These are phyloP conservation scores for Molossus alvarezi DNA, from an alignment of 2,797 vertebrate species.

Conservation along the genomic window DNA sequence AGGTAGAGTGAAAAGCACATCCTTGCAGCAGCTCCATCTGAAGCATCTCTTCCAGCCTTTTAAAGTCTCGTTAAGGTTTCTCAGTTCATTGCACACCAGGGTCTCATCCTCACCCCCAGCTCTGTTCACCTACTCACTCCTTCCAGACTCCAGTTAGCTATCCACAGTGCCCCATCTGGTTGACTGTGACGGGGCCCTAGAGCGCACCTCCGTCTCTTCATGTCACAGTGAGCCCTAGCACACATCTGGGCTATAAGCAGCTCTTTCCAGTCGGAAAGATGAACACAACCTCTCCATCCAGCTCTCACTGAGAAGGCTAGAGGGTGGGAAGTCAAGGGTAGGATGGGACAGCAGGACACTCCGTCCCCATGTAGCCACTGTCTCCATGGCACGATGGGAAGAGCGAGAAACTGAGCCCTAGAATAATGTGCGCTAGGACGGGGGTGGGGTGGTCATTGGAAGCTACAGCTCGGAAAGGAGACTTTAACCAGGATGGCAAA, in stretches of 20 bases:
- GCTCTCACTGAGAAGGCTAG: not conserved
- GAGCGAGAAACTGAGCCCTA: not conserved
- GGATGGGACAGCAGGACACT: not conserved
- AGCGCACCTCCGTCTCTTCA: not conserved
- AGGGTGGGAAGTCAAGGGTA: not conserved
- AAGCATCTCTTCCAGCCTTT: not conserved
- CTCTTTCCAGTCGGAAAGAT: not conserved
- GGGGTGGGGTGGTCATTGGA: not conserved
- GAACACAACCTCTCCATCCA: not conserved
- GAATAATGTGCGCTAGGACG: not conserved
- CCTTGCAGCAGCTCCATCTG: accelerated
- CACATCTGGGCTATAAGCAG: no score
- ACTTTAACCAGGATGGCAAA: not conserved
- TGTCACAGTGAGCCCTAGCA: not conserved
- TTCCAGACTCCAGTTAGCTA: no score
- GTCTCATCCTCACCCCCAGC: not conserved
- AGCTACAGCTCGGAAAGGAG: not conserved
- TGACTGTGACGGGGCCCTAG: not conserved
- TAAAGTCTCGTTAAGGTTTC: accelerated
- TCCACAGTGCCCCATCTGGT: not conserved
- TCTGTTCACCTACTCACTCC: not conserved
- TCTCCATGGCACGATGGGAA: not conserved
- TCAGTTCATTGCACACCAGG: not conserved
- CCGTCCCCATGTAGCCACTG: not conserved
- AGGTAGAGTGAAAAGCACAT: conserved; percentile 79